These are phyloP conservation scores for Bolinopsis microptera DNA, from an alignment of 37 sponge, comb jelly and placozoan species.

Conservation along the genomic window DNA sequence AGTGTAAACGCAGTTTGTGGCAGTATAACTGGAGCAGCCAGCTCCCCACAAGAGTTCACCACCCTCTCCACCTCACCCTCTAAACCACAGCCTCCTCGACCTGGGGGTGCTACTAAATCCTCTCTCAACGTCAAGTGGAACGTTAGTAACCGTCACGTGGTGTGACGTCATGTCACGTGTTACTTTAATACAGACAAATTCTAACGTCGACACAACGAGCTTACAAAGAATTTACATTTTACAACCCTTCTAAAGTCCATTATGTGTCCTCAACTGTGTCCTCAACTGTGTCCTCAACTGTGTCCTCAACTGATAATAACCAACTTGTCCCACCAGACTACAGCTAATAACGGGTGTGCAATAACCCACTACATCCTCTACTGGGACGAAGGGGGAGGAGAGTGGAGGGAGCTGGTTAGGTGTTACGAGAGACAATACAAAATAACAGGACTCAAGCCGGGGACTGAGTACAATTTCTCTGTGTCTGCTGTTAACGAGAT, in stretches of 20 bases:
- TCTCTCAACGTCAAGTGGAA: constrained; percentile 30
- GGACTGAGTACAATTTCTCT: constrained; percentile 1
- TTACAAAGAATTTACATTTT: too few relatives aligned
- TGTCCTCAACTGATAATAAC: too few relatives aligned
- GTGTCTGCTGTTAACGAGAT: constrained; percentile 35
- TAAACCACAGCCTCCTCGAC: background rate
- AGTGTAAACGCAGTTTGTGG: background rate
- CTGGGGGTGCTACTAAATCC: constrained; percentile 9
- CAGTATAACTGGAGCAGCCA: background rate
- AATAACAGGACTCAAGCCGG: background rate
- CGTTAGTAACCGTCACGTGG: too few relatives aligned
- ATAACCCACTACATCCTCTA: constrained; percentile 24
- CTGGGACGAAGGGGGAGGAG: background rate
- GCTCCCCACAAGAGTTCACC: background rate
- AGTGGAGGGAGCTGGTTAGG: constrained; percentile 10
- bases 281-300: too few relatives aligned
- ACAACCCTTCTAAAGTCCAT: too few relatives aligned
- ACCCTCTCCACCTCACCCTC: background rate
- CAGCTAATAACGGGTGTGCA: background rate
- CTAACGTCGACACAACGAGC: too few relatives aligned
- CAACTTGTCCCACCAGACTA: constrained; percentile 3
- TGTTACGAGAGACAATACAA: background rate
- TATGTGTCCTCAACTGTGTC: too few relatives aligned
- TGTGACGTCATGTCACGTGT: too few relatives aligned
- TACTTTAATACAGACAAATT: too few relatives aligned